Conservation (phyloP, 1,140 invertebrate genomes). For the Philotrypesis tridentata region DNA sequence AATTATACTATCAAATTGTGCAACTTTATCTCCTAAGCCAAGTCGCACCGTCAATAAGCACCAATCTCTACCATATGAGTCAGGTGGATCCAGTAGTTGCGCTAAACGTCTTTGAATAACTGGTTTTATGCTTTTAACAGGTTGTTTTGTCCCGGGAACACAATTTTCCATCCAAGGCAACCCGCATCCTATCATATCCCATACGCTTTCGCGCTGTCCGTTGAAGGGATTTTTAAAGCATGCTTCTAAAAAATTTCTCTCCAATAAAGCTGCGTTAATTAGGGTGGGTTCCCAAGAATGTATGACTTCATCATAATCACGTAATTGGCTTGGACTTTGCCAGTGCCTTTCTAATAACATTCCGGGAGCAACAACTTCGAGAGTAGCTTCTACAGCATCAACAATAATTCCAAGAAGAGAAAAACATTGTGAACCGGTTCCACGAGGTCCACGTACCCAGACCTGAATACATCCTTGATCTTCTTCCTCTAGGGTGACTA, state of each 20-base stretch:
- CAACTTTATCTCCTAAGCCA: constrained; percentile 74
- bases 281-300: constrained; percentile 78
- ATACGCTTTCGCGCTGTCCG: constrained; percentile 78
- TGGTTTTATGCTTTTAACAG: constrained; percentile 68
- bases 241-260: constrained; percentile 70
- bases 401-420: constrained; percentile 86
- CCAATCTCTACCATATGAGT: constrained; percentile 88
- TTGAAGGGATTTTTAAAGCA: constrained; percentile 77
- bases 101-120: constrained; percentile 75
- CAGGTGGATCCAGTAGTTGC: constrained; percentile 83
- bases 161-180: constrained; percentile 65
- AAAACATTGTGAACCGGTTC: constrained; percentile 78
- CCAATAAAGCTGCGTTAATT: constrained; percentile 77
- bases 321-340: constrained; percentile 79
- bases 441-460: constrained; percentile 82
- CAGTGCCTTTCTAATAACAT: constrained; percentile 80
- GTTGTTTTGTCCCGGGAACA: constrained; percentile 66
- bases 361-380: constrained; percentile 80
- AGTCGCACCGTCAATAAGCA: constrained; percentile 85
- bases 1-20: constrained; percentile 68
- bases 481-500: constrained; percentile 81
- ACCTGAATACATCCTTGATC: constrained; percentile 81
- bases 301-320: constrained; percentile 72
- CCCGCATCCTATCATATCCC: constrained; percentile 82
- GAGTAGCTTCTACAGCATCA: constrained; percentile 80